A percentile compares a stretch with the other conserved stretches of the same genome.
Evolutionary conservation across 2,113 vertebrate species (phyloP).

Genomic region (Nyctibius bracteatus): DNA sequence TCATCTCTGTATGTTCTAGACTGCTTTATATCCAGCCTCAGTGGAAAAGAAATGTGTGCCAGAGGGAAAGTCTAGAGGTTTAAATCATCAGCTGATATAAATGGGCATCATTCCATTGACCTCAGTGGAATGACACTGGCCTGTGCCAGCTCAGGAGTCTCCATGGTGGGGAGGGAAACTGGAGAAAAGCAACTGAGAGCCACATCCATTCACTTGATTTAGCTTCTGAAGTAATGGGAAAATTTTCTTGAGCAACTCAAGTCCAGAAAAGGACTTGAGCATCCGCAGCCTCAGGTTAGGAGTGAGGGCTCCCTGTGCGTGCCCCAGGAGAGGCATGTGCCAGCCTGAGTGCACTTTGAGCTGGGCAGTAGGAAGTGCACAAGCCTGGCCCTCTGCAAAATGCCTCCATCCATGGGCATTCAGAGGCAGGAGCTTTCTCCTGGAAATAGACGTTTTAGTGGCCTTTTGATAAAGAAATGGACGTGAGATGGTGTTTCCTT

Average conservation of each 20-base stretch:
- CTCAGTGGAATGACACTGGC: not conserved
- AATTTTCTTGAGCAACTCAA: not conserved
- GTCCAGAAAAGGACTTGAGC: accelerated
- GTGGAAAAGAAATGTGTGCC: not conserved
- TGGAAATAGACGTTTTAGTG: not conserved
- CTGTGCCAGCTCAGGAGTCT: not conserved
- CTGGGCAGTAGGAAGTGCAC: not conserved
- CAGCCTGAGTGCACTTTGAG: not conserved
- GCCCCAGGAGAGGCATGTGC: not conserved
- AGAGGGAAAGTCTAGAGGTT: not conserved
- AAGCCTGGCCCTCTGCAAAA: not conserved
- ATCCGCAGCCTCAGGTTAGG: accelerated
- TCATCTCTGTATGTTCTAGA: not conserved
- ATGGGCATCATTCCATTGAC: not conserved
- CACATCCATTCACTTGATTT: not conserved
- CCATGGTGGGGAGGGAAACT: not conserved
- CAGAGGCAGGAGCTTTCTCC: not conserved
- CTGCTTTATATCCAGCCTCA: not conserved
- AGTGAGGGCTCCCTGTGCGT: accelerated
- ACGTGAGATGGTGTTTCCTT: not conserved
- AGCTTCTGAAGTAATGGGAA: not conserved
- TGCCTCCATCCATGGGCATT: not conserved
- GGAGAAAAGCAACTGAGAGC: not conserved
- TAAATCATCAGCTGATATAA: not conserved
- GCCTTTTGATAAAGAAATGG: not conserved